Evolutionary conservation across 2,888 invertebrate genomes (phyloP), one percentile per base, ranked within the genome.

Genomic region (Cosmia trapezina): DNA sequence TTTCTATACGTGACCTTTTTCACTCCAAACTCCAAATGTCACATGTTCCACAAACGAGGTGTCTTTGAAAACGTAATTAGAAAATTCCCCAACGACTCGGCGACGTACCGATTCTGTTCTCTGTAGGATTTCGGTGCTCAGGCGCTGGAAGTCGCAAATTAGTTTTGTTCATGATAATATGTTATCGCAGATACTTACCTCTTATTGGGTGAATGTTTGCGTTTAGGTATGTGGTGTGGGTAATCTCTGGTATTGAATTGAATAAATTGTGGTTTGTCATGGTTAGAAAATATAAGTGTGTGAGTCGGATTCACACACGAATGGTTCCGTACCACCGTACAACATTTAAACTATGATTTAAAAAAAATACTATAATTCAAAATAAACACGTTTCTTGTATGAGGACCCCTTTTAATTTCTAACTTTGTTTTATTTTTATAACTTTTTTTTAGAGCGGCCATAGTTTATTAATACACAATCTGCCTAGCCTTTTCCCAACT

Each of bases 31-130:
- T 85, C 91, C 90, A 90, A 89, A 91, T 91, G 95, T 96, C 95
- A 95, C 96, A 95, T 94, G 93, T 91, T 94, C 94, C 90, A 93
- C 94, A 93, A 94, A 94, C 95, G 95, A 96, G 95, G 94, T 95
- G 95, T 96, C 95, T 96, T 96, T 95, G 95, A 94, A 94, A 94
- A 94, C 94, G 95, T 96, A 96, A 96, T 96, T 96, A 96, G 95
- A 95, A 96, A 96, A 96, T 96, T 95, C 95, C 94, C 93, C 89
- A 95, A 94, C 93, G 94, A 91, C 94, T 91, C 89, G 95, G 92
- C 93, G 93, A 92, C 94, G 89, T 91, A 88, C 87, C 89, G 90
- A 92, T 92, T 91, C 91, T 83, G 85, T 89, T 87, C 87, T 89
- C 89, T 85, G 84, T 84, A 81, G 90, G 90, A 90, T 92, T 92